Conservation (phyloP, 1,140 invertebrate species). For the Heliconius nattereri region DNA sequence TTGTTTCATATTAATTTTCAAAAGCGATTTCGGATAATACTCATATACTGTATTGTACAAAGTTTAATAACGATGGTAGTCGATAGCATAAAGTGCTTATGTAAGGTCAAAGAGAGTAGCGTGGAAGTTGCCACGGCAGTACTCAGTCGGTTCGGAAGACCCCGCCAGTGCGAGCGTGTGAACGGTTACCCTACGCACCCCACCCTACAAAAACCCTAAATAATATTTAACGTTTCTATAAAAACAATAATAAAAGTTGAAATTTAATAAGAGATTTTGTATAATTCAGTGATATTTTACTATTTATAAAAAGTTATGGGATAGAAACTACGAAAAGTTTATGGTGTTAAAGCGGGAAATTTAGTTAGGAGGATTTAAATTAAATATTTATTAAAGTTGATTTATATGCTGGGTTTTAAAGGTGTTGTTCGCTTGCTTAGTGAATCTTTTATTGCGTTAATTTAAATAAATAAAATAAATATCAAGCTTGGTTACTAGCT, state of each 20-base stretch:
- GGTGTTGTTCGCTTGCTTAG: background rate
- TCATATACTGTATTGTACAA: constrained; percentile 15
- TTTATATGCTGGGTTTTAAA: background rate
- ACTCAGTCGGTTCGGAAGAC: constrained; percentile 33
- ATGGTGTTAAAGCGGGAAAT: background rate
- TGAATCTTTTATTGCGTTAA: background rate
- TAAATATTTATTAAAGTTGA: background rate
- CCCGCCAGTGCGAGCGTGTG: constrained; percentile 30
- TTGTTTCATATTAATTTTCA: background rate
- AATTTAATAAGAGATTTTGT: background rate
- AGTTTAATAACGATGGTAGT: constrained; percentile 36
- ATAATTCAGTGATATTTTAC: background rate
- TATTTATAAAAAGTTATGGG: background rate
- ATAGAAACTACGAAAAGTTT: background rate
- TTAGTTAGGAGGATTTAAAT: background rate
- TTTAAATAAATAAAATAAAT: background rate
- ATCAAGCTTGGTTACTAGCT: background rate
- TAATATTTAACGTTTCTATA: background rate
- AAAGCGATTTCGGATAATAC: background rate
- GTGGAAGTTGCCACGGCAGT: constrained; percentile 27
- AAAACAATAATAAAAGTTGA: background rate
- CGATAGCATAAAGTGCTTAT: constrained; percentile 41
- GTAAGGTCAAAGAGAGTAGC: constrained; percentile 39
- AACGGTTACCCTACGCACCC: constrained; percentile 28
- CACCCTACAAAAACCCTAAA: constrained; percentile 15